These are phyloP conservation scores for Anticlea derivata DNA, from an alignment of 2,888 invertebrate species.

Conservation along the genomic window DNA sequence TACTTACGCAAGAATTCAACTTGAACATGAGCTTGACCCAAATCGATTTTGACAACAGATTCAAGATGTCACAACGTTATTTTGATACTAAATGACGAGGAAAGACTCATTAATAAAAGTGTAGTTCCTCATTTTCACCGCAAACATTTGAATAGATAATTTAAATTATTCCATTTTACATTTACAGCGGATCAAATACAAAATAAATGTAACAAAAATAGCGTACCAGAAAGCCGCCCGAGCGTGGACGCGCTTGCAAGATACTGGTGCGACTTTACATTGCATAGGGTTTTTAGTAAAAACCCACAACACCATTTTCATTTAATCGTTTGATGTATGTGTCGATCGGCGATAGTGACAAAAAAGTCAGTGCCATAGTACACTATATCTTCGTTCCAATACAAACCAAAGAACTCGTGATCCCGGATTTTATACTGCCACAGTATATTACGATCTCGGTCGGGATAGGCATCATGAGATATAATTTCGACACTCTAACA, in stretches of 20 bases:
- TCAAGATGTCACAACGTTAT: no score
- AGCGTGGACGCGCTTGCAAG: constrained; percentile 44
- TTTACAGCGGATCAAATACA: constrained; percentile 34
- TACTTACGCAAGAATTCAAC: no score
- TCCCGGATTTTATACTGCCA: constrained; percentile 15
- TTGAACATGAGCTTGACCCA: no score
- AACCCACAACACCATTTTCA: no score
- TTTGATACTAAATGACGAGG: not conserved
- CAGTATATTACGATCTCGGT: constrained; percentile 4
- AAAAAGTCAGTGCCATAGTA: not conserved
- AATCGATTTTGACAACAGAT: no score
- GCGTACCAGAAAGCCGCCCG: constrained; percentile 54
- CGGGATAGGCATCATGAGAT: constrained; percentile 22
- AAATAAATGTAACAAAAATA: constrained; percentile 42
- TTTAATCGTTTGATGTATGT: no score
- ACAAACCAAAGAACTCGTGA: constrained; percentile 7
- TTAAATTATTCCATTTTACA: constrained; percentile 20
- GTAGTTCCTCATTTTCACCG: constrained; percentile 1
- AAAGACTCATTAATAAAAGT: not conserved
- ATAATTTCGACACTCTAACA: constrained; percentile 22
- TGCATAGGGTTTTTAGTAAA: no score
- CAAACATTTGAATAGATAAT: constrained; percentile 8
- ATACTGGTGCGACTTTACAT: not conserved
- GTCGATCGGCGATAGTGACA: no score
- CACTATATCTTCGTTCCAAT: not conserved